Conservation (phyloP, 64 coral and sea anemone genomes). For the Dendrophyllia cribrosa region DNA sequence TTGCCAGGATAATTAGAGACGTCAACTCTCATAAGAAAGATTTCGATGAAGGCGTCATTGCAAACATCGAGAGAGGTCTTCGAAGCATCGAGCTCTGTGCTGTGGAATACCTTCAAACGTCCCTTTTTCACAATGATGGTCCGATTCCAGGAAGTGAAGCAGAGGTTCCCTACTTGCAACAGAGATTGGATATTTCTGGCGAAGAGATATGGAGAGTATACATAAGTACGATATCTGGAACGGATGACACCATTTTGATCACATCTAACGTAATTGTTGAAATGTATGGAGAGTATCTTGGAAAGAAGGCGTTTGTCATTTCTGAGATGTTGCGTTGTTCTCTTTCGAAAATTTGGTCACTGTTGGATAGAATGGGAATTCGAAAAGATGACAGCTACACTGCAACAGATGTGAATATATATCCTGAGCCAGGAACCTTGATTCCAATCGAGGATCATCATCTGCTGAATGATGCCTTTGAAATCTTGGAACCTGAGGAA, state of each 20-base stretch:
- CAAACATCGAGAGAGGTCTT: background rate
- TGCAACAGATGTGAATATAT: background rate
- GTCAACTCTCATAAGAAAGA: slow-evolving; percentile 18
- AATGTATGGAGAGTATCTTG: slow-evolving; percentile 31
- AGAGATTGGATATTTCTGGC: slow-evolving; percentile 10
- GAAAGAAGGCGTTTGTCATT: slow-evolving; percentile 20
- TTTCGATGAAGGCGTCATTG: background rate
- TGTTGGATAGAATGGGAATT: slow-evolving; percentile 28
- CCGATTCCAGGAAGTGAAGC: slow-evolving; percentile 42
- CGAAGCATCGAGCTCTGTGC: background rate
- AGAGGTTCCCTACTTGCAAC: slow-evolving; percentile 55
- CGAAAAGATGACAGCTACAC: slow-evolving; percentile 31
- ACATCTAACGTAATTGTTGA: slow-evolving; percentile 14
- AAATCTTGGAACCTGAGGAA: slow-evolving; percentile 65
- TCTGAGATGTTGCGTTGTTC: slow-evolving; percentile 37
- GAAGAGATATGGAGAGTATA: slow-evolving; percentile 52
- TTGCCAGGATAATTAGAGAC: slow-evolving; percentile 60
- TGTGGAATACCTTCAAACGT: slow-evolving; percentile 23
- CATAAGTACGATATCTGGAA: background rate
- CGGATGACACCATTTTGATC: background rate
- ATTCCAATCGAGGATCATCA: slow-evolving; percentile 68
- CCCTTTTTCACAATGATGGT: slow-evolving; percentile 16
- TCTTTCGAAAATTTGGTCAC: slow-evolving; percentile 16
- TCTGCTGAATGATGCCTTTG: slow-evolving; percentile 59
- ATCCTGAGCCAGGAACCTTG: slow-evolving; percentile 60